Evolutionary conservation across 2,797 vertebrate genomes (phyloP).

Genomic region (Malacoraja senta): DNA sequence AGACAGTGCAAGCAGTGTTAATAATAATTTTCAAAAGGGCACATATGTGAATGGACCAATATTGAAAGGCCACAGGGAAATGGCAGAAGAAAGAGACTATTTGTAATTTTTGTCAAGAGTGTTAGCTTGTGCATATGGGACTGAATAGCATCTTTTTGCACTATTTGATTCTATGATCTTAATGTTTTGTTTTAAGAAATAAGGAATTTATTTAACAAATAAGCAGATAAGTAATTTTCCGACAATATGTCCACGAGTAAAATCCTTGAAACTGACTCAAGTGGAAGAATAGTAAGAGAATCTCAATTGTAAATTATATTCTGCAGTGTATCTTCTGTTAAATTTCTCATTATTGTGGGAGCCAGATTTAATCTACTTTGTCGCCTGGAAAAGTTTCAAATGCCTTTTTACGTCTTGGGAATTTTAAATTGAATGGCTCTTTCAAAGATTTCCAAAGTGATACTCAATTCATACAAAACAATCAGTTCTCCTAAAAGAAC

Average conservation of each 20-base stretch:
- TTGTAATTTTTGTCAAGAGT: neutral
- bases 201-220: neutral
- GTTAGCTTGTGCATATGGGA: neutral
- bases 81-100: neutral
- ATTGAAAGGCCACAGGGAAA: neutral
- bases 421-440: neutral
- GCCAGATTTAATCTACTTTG: neutral
- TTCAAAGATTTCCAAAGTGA: slow-evolving; percentile 4
- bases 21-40: neutral
- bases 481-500: neutral
- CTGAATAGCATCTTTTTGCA: neutral
- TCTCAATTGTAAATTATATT: neutral
- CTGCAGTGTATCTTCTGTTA: neutral
- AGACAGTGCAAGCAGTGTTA: neutral
- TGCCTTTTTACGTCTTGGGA: neutral
- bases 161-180: neutral
- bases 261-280: neutral
- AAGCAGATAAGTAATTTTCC: neutral
- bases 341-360: neutral
- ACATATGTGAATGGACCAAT: neutral
- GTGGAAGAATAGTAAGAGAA: neutral
- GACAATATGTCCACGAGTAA: neutral
- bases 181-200: neutral
- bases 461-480: neutral
- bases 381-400: neutral